Conservation (phyloP, 2,797 vertebrate genomes). For the Scolopax rusticola region DNA sequence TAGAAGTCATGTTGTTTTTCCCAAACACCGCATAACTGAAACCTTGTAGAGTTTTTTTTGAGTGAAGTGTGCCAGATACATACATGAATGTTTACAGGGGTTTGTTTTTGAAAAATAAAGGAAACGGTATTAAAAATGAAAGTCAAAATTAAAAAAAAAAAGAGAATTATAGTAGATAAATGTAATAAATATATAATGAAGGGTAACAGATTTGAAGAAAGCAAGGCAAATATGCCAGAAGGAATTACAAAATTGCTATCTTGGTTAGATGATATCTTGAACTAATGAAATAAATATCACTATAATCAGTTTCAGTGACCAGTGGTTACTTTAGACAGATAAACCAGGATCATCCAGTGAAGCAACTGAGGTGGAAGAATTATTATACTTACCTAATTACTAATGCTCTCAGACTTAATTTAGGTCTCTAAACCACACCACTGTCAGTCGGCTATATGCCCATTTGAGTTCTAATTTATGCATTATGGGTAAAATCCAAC, state of each 20-base stretch:
- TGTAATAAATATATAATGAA: neutral
- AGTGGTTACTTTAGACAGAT: neutral
- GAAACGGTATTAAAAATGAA: neutral
- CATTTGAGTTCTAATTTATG: conserved; percentile 62
- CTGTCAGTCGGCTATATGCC: neutral
- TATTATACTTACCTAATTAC: conserved; percentile 34
- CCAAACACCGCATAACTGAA: neutral
- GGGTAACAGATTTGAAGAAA: neutral
- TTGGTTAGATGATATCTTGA: conserved; percentile 27
- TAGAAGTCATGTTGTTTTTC: neutral
- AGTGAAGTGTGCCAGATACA: neutral
- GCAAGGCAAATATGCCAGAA: neutral
- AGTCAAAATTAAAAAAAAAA: neutral
- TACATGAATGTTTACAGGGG: neutral
- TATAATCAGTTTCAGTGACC: neutral
- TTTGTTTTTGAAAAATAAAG: neutral
- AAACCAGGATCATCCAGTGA: neutral
- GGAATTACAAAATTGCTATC: neutral
- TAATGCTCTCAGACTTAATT: conserved; percentile 39
- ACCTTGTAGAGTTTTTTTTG: neutral
- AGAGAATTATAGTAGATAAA: neutral
- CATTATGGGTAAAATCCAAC: conserved; percentile 8
- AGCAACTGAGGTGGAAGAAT: neutral
- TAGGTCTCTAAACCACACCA: conserved; percentile 30
- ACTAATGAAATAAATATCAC: neutral